phyloP scores from a whole-genome alignment of 2,797 vertebrate genomes.

The Micropoecilia bifurca region DNA sequence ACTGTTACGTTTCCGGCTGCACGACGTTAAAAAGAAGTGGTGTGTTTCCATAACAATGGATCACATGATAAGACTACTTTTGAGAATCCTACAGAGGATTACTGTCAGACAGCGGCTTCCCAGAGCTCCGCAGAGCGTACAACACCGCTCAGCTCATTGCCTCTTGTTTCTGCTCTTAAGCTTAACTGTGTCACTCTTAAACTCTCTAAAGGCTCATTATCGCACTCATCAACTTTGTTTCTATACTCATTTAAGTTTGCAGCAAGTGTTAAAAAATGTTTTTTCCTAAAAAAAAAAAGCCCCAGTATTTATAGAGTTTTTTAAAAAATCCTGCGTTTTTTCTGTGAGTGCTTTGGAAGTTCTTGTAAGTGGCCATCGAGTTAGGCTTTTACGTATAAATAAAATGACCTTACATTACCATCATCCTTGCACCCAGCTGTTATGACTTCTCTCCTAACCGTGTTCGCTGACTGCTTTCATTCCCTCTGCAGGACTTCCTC shows the following conservation, averaged over 20 bases:
- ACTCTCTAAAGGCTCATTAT: slow-evolving; percentile 21
- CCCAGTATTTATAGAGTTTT: neutral
- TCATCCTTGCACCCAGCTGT: neutral
- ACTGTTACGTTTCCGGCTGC: neutral
- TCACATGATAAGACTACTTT: neutral
- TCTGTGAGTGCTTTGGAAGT: too few species aligned
- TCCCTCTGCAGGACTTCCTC: slow-evolving; percentile 91
- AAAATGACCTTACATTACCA: neutral
- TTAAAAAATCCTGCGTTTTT: too few species aligned
- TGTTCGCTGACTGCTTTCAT: neutral
- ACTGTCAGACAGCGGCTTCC: neutral
- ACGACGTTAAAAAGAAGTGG: neutral
- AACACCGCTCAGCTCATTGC: neutral
- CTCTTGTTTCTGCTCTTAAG: neutral
- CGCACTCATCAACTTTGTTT: slow-evolving; percentile 9
- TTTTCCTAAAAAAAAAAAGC: neutral
- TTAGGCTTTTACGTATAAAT: neutral
- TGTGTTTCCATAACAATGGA: neutral
- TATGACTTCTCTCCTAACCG: neutral
- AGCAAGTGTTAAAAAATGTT: neutral
- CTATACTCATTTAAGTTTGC: neutral
- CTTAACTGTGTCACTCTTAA: slow-evolving; percentile 4
- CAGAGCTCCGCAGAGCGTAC: slow-evolving; percentile 8
- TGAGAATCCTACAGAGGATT: slow-evolving; percentile 9
- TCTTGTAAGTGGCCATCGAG: neutral